A percentile compares a stretch with the other conserved stretches of the same genome.
These are phyloP conservation scores for Muntiacus reevesi DNA, from an alignment of 2,113 vertebrate species.

Conservation along the genomic window DNA sequence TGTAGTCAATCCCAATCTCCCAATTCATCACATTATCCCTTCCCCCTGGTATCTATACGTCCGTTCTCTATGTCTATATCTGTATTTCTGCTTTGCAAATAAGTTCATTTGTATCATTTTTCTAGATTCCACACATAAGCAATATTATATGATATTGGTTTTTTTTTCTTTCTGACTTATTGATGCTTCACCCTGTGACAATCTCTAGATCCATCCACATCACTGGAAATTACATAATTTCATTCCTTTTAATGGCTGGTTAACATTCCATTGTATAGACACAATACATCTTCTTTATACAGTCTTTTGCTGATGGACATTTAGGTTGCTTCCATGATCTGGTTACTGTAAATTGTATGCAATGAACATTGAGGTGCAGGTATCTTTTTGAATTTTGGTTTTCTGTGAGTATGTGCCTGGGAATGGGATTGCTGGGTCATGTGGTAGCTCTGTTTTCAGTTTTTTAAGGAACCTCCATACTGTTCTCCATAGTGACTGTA, in stretches of 20 bases:
- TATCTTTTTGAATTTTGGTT: not conserved
- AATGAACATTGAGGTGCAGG: not conserved
- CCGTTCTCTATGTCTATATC: fast-evolving
- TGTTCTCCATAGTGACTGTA: not conserved
- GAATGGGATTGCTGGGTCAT: not conserved
- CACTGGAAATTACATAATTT: not conserved
- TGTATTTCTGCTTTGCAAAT: not conserved
- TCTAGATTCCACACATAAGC: not conserved
- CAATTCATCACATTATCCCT: not conserved
- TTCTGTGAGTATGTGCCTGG: fast-evolving
- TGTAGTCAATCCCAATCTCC: not conserved
- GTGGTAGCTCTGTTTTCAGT: not conserved
- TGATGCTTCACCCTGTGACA: not conserved
- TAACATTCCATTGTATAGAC: not conserved
- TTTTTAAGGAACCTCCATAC: not conserved
- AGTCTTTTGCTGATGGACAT: not conserved
- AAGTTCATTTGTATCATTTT: not conserved
- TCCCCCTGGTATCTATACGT: not conserved
- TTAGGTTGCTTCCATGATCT: not conserved
- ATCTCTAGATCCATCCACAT: not conserved
- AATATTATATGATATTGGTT: not conserved
- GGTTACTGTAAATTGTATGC: not conserved
- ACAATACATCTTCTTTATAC: not conserved
- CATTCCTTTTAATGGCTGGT: not conserved
- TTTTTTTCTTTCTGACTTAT: not conserved